phyloP scores from a whole-genome alignment of 1,140 invertebrate genomes.

The Planococcus citri region DNA sequence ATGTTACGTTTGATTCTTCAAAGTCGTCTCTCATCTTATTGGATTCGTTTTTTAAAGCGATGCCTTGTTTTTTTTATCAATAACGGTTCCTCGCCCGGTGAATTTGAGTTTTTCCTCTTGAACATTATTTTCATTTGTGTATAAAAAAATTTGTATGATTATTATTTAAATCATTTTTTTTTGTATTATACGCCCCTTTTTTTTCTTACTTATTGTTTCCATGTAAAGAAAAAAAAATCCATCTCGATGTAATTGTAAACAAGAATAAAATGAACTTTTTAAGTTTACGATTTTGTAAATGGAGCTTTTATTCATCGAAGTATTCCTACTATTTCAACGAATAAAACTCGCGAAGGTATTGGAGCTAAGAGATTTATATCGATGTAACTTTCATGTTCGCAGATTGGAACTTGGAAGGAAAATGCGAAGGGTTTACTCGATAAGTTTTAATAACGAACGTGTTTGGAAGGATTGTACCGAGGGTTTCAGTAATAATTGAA shows the following conservation, averaged over 20 bases:
- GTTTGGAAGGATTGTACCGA: no score
- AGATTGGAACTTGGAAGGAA: no score
- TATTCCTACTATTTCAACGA: no score
- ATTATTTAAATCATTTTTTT: neutral
- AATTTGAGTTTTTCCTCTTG: neutral
- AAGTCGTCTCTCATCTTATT: no score
- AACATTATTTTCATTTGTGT: constrained; percentile 2
- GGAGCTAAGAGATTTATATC: no score
- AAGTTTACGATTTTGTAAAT: neutral
- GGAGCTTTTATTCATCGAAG: neutral
- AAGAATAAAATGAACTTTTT: constrained; percentile 8
- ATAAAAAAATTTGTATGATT: neutral
- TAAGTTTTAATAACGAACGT: no score
- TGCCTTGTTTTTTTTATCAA: neutral
- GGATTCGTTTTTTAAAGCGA: neutral
- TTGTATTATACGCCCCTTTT: neutral
- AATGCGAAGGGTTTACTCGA: no score
- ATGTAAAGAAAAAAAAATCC: neutral
- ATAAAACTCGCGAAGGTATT: no score
- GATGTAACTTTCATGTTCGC: no score
- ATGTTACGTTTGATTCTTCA: no score
- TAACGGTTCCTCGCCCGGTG: neutral
- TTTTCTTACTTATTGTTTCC: constrained; percentile 7
- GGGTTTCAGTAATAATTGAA: no score
- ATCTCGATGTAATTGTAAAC: constrained; percentile 3